phyloP scores from a whole-genome alignment of 2,888 invertebrate genomes.

The Reticulitermes lucifugus region DNA sequence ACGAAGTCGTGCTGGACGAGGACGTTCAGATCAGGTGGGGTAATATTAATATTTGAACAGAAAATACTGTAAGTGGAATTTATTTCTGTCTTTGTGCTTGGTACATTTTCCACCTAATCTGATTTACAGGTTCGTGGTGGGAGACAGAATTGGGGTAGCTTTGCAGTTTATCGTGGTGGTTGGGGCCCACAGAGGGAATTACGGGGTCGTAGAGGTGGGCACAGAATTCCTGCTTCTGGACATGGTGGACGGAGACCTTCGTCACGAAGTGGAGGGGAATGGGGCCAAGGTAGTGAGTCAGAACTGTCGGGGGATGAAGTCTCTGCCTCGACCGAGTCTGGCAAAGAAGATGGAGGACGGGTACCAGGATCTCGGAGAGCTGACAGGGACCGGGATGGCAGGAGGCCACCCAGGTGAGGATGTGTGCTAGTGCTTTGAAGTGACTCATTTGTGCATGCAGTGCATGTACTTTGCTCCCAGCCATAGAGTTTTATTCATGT shows the following conservation, averaged over 20 bases:
- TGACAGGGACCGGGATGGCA: conserved; percentile 39
- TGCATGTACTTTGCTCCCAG: too few relatives aligned
- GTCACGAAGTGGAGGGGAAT: conserved; percentile 65
- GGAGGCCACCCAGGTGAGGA: conserved; percentile 44
- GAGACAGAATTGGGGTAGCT: conserved; percentile 50
- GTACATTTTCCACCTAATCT: background rate
- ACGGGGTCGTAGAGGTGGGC: conserved; percentile 60
- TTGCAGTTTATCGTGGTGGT: conserved; percentile 45
- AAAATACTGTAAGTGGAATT: background rate
- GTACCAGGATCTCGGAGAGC: conserved; percentile 19
- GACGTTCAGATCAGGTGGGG: conserved; percentile 26
- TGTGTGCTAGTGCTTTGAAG: background rate
- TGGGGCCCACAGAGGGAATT: conserved; percentile 64
- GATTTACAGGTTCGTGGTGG: conserved; percentile 45
- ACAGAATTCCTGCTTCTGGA: conserved; percentile 59
- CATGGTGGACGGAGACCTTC: conserved; percentile 58
- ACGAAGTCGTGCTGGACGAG: conserved; percentile 37
- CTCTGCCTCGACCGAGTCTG: conserved; percentile 68
- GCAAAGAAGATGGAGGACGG: conserved; percentile 70
- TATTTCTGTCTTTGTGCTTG: background rate
- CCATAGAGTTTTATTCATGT: too few relatives aligned
- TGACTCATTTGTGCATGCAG: background rate
- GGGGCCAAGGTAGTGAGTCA: conserved; percentile 74
- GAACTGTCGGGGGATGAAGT: conserved; percentile 81
- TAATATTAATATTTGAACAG: background rate